A percentile compares a stretch with the other conserved stretches of the same genome.
Conservation (phyloP, 2,888 invertebrate species). For the Euclidia mi region DNA sequence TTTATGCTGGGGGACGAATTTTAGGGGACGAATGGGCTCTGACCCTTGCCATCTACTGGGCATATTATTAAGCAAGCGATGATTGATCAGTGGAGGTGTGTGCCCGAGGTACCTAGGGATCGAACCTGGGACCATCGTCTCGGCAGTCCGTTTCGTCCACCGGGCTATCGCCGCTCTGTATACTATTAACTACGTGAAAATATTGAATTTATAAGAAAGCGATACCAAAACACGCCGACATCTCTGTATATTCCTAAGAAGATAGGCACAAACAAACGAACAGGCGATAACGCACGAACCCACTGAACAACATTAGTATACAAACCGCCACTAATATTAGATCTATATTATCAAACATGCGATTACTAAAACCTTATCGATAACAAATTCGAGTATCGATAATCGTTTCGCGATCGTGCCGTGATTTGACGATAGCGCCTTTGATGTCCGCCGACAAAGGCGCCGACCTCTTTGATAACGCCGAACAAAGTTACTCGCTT, state of each 20-base stretch:
- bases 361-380: conserved; percentile 52
- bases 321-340: conserved; percentile 52
- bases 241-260: not conserved
- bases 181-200: too few species aligned
- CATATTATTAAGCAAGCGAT: too few species aligned
- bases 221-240: too few species aligned
- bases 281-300: conserved; percentile 42
- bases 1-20: too few species aligned
- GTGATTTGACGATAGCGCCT: conserved; percentile 62
- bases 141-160: too few species aligned
- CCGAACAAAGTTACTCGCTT: conserved; percentile 54
- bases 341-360: conserved; percentile 49
- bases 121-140: too few species aligned
- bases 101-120: too few species aligned
- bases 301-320: conserved; percentile 37
- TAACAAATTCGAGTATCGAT: conserved; percentile 55
- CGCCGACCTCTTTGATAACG: conserved; percentile 66
- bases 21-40: too few species aligned
- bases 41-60: too few species aligned
- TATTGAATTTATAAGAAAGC: too few species aligned
- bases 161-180: too few species aligned
- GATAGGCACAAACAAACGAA: not conserved
- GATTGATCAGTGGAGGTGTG: too few species aligned
- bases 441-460: conserved; percentile 66
- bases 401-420: conserved; percentile 58